A percentile compares a stretch with the other conserved stretches of the same genome.
Evolutionary conservation across 2,797 vertebrate genomes (phyloP).

Genomic region (Acrossocheilus wenchowensis): DNA sequence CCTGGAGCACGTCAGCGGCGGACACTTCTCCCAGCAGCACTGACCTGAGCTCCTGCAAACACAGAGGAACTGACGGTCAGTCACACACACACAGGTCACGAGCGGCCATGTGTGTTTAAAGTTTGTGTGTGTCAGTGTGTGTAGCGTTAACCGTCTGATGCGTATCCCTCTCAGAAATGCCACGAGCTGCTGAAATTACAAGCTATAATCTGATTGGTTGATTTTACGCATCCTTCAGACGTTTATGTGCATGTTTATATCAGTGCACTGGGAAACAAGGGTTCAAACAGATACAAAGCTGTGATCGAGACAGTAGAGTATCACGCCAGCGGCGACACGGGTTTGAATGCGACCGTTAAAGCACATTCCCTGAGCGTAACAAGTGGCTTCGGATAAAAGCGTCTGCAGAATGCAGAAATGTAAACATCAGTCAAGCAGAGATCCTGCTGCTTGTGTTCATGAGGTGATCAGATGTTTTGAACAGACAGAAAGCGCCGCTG

Average conservation of each 20-base stretch:
- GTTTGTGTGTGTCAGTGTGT: neutral
- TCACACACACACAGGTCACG: neutral
- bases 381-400: too few relatives aligned
- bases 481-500: neutral
- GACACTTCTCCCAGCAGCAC: constrained; percentile 82
- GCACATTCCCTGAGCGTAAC: neutral
- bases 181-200: neutral
- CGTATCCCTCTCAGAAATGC: neutral
- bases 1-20: constrained; percentile 79
- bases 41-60: constrained; percentile 85
- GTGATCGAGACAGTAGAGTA: neutral
- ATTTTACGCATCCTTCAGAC: neutral
- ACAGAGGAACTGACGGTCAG: constrained; percentile 22
- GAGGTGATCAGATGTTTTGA: neutral
- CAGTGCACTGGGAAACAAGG: too few relatives aligned
- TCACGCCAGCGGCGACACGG: neutral
- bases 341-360: neutral
- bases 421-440: too few relatives aligned
- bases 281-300: too few relatives aligned
- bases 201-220: neutral
- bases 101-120: neutral
- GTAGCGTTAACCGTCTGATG: neutral
- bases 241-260: neutral
- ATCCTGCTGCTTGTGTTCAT: neutral
- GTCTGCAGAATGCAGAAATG: too few relatives aligned